Base-by-base conservation (phyloP, 1,140 invertebrate species). In the Oryctes rhinoceros region DNA sequence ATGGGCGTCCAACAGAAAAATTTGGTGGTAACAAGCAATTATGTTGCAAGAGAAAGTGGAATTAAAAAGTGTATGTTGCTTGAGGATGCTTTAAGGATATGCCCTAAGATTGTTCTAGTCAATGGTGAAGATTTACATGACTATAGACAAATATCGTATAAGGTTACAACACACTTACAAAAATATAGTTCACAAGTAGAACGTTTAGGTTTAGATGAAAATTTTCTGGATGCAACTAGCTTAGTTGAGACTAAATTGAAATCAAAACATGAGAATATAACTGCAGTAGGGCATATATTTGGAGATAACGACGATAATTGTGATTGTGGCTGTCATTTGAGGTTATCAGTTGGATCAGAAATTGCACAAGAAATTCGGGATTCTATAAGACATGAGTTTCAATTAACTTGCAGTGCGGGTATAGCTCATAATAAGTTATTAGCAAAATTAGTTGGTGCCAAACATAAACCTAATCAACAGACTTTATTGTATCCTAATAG, bases 401-500 rank as follows among this genome's bases (percentile, higher is more conserved):
- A 92, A 49, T 89, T 96, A 53, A 96, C 94, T 7, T 92, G 91
- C 83, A 95, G 94, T 89, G 95, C 94, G 77, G 95, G 95, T 13
- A 92, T 96, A 81, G 91, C 93, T 48, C 93, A 95, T 82, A 97
- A 96, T 86, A 97, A 97, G 88, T 85, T 96, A 74, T 86, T 96
- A 82, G 93, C 95, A 4, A 96, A 97, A 88, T 87, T 97, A 48
- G 92, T 91, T 20, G 93, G 93, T 81, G 90, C 91, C 47, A 87
- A 91, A 71, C 90, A 96, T 83, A 95, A 95, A 87, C 94, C 95
- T 3, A 93, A 96, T 87, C 91, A 95, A 83, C 95, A 96, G 85
- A 96, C 95, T 9, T 89, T 93, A 15, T 86, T 96, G 75, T 94
- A 92, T 81, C 94, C 95, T 24, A 91, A 91, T 80, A 90, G 91